Evolutionary conservation across 2,797 vertebrate species (phyloP), one percentile per base, ranked within the genome.

Genomic region (Anomalospiza imberbis): DNA sequence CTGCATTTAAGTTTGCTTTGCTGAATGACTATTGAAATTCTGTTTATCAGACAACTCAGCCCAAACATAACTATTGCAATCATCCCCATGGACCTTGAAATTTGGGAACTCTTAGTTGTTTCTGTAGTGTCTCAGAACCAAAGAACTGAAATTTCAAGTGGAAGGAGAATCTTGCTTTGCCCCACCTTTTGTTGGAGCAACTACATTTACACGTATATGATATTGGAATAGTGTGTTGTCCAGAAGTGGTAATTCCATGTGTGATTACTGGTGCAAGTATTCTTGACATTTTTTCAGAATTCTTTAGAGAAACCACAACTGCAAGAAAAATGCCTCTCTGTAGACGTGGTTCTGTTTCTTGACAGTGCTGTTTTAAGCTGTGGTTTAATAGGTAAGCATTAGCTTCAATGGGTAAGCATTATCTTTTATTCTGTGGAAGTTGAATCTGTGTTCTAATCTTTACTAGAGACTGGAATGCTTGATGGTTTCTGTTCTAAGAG

Each of bases 131-230:
- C 32, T 88, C 13, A 29, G 26, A 80, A 74, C 5, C 8, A 31
- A 78, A 73, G 63, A 79, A 63, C n/a, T 60, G 73, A 71, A 44
- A 71, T 53, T 67, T 63, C 9, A 12, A 1, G 12, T n/a, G 40
- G 44, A 54, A 70, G 57, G 29, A 89, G 13, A 77, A 44, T 57
- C 31, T 70, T 86, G 31, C 17, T 79, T 62, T 76, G 40, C 36
- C 17, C 4, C 2, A 3, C 17, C 25, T 77, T 16, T 14, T 26
- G 29, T 50, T 47, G 45, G 26, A 71, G 40, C 14, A 53, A 83
- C 67, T 63, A 13, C 3, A 10, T 73, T 24, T 55, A 34, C 5
- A 8, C 0, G 0, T 45, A 9, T 17, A 22, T 53, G 65, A 17
- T 66, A 24, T 1, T 50, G 32, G n/a, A 67, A 9, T 22, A 72